A percentile compares a stretch with the other conserved stretches of the same genome.
These are phyloP conservation scores for Lomographa bimaculata DNA, from an alignment of 2,888 invertebrate species.

Conservation along the genomic window DNA sequence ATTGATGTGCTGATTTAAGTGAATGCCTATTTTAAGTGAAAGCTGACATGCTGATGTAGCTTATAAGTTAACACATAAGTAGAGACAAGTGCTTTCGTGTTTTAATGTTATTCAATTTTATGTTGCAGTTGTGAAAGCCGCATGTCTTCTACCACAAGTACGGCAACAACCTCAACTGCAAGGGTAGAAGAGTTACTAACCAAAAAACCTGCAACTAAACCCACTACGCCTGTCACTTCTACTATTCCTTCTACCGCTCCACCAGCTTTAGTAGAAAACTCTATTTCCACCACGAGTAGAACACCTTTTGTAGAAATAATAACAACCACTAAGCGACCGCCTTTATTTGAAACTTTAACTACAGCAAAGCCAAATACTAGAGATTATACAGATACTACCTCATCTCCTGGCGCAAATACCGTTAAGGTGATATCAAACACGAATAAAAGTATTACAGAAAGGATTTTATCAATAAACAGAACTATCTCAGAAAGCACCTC, in stretches of 20 bases:
- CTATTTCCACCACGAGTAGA: conserved; percentile 12
- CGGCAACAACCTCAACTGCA: conserved; percentile 43
- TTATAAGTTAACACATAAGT: too few species aligned
- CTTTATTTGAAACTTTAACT: conserved; percentile 9
- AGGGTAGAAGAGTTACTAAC: conserved; percentile 66
- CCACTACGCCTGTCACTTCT: conserved; percentile 41
- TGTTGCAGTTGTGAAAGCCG: conserved; percentile 71
- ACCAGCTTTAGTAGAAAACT: conserved; percentile 25
- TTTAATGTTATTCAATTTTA: too few species aligned
- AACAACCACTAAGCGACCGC: conserved; percentile 12
- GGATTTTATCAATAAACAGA: not conserved
- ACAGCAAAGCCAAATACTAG: conserved; percentile 7
- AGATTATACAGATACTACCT: conserved; percentile 2
- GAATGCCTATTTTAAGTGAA: too few species aligned
- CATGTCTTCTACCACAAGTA: conserved; percentile 56
- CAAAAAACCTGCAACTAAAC: conserved; percentile 51
- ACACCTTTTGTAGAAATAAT: conserved; percentile 10
- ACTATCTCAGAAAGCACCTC: conserved; percentile 8
- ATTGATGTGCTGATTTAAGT: too few species aligned
- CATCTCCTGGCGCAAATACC: conserved; percentile 2
- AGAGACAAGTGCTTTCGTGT: too few species aligned
- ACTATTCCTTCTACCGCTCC: conserved; percentile 35
- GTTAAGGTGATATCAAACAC: conserved; percentile 1
- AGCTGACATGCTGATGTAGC: too few species aligned
- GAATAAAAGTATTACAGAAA: conserved; percentile 8